These are phyloP conservation scores for Drosophila yooni DNA, from an alignment of 2,888 invertebrate species.

Conservation along the genomic window DNA sequence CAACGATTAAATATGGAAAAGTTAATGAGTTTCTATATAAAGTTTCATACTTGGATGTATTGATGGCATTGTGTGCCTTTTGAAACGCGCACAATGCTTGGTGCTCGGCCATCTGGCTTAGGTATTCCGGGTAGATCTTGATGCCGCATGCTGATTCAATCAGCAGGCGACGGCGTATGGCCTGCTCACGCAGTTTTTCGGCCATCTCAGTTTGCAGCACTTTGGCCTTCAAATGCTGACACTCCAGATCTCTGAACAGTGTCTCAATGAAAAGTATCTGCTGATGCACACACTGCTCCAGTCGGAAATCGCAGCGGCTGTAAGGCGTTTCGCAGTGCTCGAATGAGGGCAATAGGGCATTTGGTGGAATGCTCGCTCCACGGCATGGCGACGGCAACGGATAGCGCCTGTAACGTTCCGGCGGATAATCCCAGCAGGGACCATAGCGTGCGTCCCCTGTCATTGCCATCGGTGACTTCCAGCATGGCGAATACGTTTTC, in stretches of 20 bases:
- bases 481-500: conserved; percentile 45
- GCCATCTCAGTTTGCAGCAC: conserved; percentile 40
- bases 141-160: conserved; percentile 51
- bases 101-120: conserved; percentile 69
- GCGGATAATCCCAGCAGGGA: conserved; percentile 72
- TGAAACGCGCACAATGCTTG: conserved; percentile 63
- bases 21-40: background rate
- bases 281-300: conserved; percentile 73
- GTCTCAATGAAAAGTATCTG: conserved; percentile 66
- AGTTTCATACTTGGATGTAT: conserved; percentile 68
- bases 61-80: conserved; percentile 53
- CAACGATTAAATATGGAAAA: background rate
- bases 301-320: conserved; percentile 65
- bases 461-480: conserved; percentile 43
- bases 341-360: conserved; percentile 47
- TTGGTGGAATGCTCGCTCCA: conserved; percentile 43
- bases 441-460: conserved; percentile 36
- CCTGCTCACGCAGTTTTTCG: conserved; percentile 59
- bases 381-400: conserved; percentile 66
- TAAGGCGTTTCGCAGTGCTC: conserved; percentile 64
- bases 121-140: conserved; percentile 75
- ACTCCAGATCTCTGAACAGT: conserved; percentile 35
- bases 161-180: conserved; percentile 61
- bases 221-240: conserved; percentile 38
- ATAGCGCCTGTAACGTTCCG: conserved; percentile 55